Base-by-base conservation (phyloP, 2,797 vertebrate species). In the Cynopterus sphinx region DNA sequence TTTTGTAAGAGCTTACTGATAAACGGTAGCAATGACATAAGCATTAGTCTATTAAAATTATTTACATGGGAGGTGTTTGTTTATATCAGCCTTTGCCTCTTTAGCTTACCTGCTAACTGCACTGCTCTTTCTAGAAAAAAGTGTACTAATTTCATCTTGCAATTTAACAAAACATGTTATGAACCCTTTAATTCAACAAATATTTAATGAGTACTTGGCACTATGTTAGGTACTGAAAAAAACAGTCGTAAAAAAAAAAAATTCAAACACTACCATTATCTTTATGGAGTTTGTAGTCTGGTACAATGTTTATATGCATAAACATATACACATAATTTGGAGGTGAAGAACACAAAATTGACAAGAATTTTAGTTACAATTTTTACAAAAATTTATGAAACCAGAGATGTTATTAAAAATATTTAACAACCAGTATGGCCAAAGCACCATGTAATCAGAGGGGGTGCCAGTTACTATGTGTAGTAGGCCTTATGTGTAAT, bases 111-210 rank as follows among this genome's bases (percentile, higher is more conserved):
- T 67, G 46, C 4, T 63, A 95, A 78, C 22, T 41, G 11, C 36
- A 33, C 28, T 67, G 16, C 9, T 71, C 36, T 92, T 87, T 90
- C n/a, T 79, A 89, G 89, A 95, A 74, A 88, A 85, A 87, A 67
- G 21, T 11, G 39, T 65, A 46, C 15, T 55, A 28, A 43, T 90
- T 92, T 79, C 24, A 21, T 21, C 77, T 96, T 85, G 57, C 74
- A 81, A 79, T 59, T 43, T 85, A 28, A 78, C 55, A 74, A 65
- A 68, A 75, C 28, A 49, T 63, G 93, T 93, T 51, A 89, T 74
- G 49, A 96, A 31, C 22, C 3, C 53, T 77, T 82, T 77, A 89
- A 81, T 36, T 90, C 39, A 75, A 90, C 39, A 81, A 75, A 81
- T 41, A 74, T 6, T 59, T 93, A 88, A 65, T 91, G 31, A 95